Evolutionary conservation across 2,888 invertebrate species (phyloP).

Genomic region (Caenorhabditis wallacei): DNA sequence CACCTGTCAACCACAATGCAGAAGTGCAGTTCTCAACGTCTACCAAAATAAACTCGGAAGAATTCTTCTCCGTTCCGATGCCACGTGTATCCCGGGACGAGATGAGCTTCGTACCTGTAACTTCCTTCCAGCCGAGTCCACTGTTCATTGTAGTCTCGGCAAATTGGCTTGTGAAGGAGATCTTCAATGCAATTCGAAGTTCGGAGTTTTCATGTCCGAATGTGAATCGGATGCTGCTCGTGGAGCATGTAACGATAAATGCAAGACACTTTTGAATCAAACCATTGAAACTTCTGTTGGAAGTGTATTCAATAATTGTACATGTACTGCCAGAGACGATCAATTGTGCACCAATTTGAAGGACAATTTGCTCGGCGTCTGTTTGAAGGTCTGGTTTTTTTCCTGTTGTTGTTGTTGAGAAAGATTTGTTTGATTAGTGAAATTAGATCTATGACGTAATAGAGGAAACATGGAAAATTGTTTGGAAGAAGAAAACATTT

Average conservation of each 20-base stretch:
- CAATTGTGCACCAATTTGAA: conserved; percentile 79
- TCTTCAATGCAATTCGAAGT: conserved; percentile 82
- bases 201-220: conserved; percentile 82
- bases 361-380: conserved; percentile 75
- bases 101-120: conserved; percentile 81
- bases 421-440: not conserved
- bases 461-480: not conserved
- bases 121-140: conserved; percentile 78
- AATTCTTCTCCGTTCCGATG: conserved; percentile 71
- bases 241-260: conserved; percentile 79
- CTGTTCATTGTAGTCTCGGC: conserved; percentile 81
- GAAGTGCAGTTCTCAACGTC: conserved; percentile 81
- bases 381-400: conserved; percentile 66
- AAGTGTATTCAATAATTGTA: conserved; percentile 75
- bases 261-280: conserved; percentile 66
- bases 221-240: conserved; percentile 80
- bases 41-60: conserved; percentile 82
- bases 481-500: not conserved
- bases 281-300: conserved; percentile 68
- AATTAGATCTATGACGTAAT: not conserved
- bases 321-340: conserved; percentile 82
- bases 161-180: conserved; percentile 82
- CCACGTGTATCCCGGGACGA: conserved; percentile 80
- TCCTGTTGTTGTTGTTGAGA: not conserved
- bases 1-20: conserved; percentile 82